Conservation (phyloP, 2,797 vertebrate species). For the Balearica regulorum region DNA sequence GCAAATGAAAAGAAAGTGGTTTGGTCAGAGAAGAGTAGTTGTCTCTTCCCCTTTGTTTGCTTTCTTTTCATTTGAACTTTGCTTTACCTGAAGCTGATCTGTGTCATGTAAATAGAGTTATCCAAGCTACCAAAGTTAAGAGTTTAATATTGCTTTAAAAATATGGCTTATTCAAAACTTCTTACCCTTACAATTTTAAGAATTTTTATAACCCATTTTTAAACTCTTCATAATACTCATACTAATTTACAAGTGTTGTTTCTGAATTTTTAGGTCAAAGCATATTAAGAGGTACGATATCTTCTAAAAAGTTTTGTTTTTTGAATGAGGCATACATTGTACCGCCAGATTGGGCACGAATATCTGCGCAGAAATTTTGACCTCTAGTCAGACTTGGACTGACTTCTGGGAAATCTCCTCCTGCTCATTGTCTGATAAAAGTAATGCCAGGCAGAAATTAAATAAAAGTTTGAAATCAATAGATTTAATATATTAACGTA, state of each 20-base stretch:
- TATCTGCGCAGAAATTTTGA: not conserved
- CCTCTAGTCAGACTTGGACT: not conserved
- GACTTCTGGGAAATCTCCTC: not conserved
- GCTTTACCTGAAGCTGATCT: not conserved
- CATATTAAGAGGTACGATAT: not conserved
- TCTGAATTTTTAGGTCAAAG: not conserved
- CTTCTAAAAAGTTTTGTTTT: not conserved
- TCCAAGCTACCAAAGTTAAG: not conserved
- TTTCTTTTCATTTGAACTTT: not conserved
- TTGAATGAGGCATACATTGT: not conserved
- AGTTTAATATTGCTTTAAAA: not conserved
- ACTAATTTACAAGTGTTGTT: not conserved
- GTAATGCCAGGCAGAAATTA: not conserved
- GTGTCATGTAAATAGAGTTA: not conserved
- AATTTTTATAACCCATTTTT: not conserved
- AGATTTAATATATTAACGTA: not conserved
- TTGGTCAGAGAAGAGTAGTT: not conserved
- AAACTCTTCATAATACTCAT: not conserved
- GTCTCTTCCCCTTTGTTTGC: not conserved
- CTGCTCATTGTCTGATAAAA: not conserved
- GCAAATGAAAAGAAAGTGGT: not conserved
- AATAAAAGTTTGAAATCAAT: not conserved
- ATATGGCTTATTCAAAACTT: not conserved
- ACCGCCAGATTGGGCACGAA: not conserved
- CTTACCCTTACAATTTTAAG: not conserved